These are phyloP conservation scores for Macrotus californicus DNA, from an alignment of 2,113 vertebrate species.

Conservation along the genomic window DNA sequence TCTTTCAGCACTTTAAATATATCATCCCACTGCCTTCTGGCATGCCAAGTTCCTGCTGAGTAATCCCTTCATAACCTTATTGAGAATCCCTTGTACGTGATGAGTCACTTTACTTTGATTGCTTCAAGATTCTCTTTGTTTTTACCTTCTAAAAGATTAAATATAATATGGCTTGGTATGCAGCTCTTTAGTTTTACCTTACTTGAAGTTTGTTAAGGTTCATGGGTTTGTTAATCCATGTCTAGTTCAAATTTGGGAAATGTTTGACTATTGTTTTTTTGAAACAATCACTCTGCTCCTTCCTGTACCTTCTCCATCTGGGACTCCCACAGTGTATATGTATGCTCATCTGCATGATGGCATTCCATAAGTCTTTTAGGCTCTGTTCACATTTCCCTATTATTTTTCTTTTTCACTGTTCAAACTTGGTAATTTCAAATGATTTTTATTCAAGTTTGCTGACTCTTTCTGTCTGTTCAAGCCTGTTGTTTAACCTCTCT, in stretches of 20 bases:
- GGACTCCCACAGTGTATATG: background rate
- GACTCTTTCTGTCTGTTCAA: background rate
- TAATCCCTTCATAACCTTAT: too few species aligned
- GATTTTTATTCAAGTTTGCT: background rate
- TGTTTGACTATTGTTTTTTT: background rate
- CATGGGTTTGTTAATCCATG: background rate
- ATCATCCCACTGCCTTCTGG: background rate
- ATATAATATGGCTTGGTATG: background rate
- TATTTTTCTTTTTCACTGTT: background rate
- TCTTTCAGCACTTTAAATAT: too few species aligned
- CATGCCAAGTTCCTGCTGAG: background rate
- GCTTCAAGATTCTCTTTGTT: background rate
- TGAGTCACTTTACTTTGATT: background rate
- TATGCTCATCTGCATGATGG: background rate
- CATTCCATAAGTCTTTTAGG: background rate
- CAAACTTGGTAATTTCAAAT: background rate
- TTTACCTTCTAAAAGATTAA: background rate
- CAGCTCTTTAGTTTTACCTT: background rate
- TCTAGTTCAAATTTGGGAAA: background rate
- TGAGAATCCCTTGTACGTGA: too few species aligned
- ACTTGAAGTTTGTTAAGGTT: background rate
- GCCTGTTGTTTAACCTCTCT: background rate
- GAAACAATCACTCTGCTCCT: background rate
- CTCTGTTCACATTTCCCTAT: background rate
- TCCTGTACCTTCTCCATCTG: background rate